These are phyloP conservation scores for Pantelozetes paolii DNA, from an alignment of 2,888 invertebrate species.

Conservation along the genomic window DNA sequence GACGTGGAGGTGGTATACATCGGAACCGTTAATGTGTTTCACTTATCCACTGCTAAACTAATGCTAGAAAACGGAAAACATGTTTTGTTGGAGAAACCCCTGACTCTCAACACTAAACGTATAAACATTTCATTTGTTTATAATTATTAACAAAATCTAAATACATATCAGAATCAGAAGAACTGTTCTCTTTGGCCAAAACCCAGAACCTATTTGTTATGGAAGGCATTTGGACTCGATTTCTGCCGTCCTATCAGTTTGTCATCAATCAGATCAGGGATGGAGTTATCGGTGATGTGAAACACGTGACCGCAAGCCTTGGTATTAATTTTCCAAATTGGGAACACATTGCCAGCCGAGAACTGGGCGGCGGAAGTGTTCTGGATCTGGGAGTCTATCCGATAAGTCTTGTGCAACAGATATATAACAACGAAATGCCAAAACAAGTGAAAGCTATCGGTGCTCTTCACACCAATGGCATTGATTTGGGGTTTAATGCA, in stretches of 20 bases:
- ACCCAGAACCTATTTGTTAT: constrained; percentile 70
- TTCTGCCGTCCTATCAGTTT: constrained; percentile 67
- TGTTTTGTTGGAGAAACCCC: constrained; percentile 84
- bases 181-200: constrained; percentile 64
- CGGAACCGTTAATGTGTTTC: constrained; percentile 70
- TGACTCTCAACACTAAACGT: constrained; percentile 64
- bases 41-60: constrained; percentile 65
- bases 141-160: background rate
- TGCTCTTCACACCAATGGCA: constrained; percentile 63
- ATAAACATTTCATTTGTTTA: background rate
- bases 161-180: constrained; percentile 61
- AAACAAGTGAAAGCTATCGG: constrained; percentile 65
- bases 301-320: constrained; percentile 63
- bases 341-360: constrained; percentile 59
- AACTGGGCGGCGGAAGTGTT: constrained; percentile 70
- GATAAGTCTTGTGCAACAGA: constrained; percentile 67
- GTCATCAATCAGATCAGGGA: constrained; percentile 59
- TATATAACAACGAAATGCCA: constrained; percentile 66
- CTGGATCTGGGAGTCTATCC: constrained; percentile 73
- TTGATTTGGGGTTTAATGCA: constrained; percentile 66
- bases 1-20: constrained; percentile 83
- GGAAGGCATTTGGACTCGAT: constrained; percentile 85
- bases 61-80: constrained; percentile 78
- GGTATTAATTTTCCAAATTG: constrained; percentile 57
- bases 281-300: constrained; percentile 67